Evolutionary conservation across 1,140 invertebrate genomes (phyloP).

Genomic region (Manduca sexta): DNA sequence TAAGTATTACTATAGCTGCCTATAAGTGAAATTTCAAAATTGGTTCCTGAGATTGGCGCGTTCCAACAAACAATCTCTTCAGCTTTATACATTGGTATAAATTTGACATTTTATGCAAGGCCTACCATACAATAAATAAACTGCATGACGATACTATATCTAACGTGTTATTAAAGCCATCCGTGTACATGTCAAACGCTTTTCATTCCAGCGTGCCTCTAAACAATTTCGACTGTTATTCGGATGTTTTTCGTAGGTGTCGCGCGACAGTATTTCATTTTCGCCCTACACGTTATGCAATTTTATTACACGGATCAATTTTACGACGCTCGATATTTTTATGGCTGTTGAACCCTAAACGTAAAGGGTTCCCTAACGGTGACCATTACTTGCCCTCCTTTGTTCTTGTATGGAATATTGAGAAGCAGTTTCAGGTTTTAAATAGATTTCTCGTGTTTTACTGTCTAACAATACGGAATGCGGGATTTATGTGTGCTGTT

Average conservation of each 20-base stretch:
- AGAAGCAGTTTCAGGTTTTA: constrained; percentile 25
- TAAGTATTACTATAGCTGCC: too few relatives aligned
- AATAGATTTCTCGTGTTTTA: constrained; percentile 24
- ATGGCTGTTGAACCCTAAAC: constrained; percentile 41
- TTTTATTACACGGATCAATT: constrained; percentile 49
- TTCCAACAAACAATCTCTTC: too few relatives aligned
- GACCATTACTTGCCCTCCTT: constrained; percentile 25
- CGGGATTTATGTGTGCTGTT: constrained; percentile 5
- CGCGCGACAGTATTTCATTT: constrained; percentile 41
- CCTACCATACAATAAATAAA: too few relatives aligned
- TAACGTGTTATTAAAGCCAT: too few relatives aligned
- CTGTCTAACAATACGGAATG: constrained; percentile 6
- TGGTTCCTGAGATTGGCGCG: too few relatives aligned
- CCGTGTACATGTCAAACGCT: too few relatives aligned
- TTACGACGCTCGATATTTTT: constrained; percentile 51
- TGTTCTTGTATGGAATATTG: constrained; percentile 29
- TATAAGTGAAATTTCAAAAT: too few relatives aligned
- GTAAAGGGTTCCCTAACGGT: constrained; percentile 38
- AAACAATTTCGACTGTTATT: constrained; percentile 23
- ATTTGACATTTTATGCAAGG: too few relatives aligned
- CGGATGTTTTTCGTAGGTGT: constrained; percentile 23
- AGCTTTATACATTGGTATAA: too few relatives aligned
- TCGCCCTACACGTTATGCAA: constrained; percentile 37
- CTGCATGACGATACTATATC: too few relatives aligned
- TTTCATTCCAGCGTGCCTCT: neutral